These are phyloP conservation scores for Carassius auratus DNA, from an alignment of 2,113 vertebrate genomes.

Conservation along the genomic window DNA sequence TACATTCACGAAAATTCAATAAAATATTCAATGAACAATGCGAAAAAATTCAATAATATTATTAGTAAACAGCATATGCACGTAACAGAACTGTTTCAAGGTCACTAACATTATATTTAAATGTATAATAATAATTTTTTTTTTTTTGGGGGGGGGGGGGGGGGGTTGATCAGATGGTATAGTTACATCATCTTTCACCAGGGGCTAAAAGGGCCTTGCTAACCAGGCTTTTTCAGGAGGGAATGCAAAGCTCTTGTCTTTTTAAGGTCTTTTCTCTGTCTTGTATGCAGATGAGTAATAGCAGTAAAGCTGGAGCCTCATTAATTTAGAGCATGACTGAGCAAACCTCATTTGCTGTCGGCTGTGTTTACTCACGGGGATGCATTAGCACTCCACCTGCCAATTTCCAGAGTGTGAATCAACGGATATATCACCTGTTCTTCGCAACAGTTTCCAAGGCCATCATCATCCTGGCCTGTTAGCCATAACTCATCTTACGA, in stretches of 20 bases:
- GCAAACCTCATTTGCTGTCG: conserved; percentile 29
- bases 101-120: no score
- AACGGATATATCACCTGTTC: conserved; percentile 59
- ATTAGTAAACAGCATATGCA: no score
- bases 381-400: conserved; percentile 46
- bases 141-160: no score
- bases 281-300: background rate
- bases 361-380: conserved; percentile 43
- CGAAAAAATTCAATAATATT: no score
- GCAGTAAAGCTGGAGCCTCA: background rate
- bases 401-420: conserved; percentile 37
- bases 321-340: conserved; percentile 48
- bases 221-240: background rate
- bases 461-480: conserved; percentile 3
- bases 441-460: conserved; percentile 41
- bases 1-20: no score
- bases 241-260: background rate
- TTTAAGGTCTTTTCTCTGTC: background rate
- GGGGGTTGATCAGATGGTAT: background rate
- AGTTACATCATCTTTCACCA: background rate
- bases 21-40: no score
- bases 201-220: background rate
- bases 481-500: conserved; percentile 7
- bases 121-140: no score
- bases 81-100: no score